Percentiles rank a stretch among this genome's conserved stretches.
These are phyloP conservation scores for Acinonyx jubatus DNA, from an alignment of 2,113 vertebrate species.

Conservation along the genomic window DNA sequence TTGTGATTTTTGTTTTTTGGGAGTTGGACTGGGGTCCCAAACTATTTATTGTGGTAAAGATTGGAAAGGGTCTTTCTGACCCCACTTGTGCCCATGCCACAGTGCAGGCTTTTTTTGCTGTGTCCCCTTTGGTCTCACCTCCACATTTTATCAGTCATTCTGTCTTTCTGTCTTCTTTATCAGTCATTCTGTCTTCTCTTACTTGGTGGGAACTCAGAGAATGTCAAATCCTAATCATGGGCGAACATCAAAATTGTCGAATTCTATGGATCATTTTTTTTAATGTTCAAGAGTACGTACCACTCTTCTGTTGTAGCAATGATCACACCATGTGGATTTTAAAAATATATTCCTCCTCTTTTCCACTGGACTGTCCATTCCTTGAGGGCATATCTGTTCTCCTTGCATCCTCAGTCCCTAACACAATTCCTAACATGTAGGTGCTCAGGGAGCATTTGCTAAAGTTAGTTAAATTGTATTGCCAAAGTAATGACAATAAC, in stretches of 20 bases:
- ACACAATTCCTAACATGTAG: background rate
- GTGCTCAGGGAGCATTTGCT: background rate
- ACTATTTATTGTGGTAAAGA: background rate
- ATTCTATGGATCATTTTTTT: background rate
- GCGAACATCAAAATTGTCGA: background rate
- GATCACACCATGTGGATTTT: background rate
- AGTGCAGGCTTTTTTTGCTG: fast-evolving
- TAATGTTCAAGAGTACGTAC: fast-evolving
- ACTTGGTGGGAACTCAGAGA: background rate
- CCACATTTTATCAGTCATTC: background rate
- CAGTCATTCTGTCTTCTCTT: background rate
- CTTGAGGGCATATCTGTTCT: background rate
- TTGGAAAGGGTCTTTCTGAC: background rate
- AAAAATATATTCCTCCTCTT: background rate
- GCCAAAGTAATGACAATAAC: background rate
- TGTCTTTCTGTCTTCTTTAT: background rate
- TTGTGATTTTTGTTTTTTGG: background rate
- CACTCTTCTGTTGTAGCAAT: background rate
- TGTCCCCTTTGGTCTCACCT: background rate
- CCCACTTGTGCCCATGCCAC: background rate
- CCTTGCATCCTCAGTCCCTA: background rate
- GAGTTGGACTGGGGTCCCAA: background rate
- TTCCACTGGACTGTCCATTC: background rate
- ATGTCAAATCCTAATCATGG: background rate
- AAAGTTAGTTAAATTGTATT: background rate